A percentile compares a stretch with the other conserved stretches of the same genome.
phyloP scores from a whole-genome alignment of 2,113 vertebrate species.

The Hemichromis elongatus region DNA sequence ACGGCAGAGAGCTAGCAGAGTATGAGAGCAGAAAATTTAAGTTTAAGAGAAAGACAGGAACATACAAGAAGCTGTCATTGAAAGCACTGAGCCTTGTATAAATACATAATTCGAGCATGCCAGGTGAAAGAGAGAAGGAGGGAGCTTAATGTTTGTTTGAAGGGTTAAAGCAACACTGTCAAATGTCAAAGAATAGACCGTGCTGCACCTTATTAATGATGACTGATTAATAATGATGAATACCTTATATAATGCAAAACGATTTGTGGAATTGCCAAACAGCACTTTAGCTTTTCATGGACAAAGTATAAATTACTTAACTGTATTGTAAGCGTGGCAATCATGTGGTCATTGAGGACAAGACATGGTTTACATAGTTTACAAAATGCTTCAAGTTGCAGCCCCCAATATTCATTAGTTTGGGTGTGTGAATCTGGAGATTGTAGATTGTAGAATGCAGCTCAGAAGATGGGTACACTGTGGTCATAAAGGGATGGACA shows the following conservation, averaged over 20 bases:
- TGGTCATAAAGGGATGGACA: too few species aligned
- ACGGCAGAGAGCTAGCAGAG: slow-evolving; percentile 5
- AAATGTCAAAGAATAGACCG: background rate
- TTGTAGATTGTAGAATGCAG: background rate
- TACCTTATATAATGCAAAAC: background rate
- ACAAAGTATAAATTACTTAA: background rate
- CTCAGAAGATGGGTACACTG: too few species aligned
- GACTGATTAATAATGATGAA: background rate
- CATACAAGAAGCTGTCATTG: background rate
- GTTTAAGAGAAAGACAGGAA: background rate
- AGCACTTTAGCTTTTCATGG: too few species aligned
- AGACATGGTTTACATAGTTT: background rate
- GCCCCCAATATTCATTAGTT: background rate
- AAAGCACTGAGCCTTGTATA: background rate
- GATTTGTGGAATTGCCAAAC: too few species aligned
- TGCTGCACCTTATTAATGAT: background rate
- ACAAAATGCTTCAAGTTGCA: background rate
- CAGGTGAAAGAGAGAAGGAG: background rate
- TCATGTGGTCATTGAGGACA: background rate
- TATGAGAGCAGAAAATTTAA: background rate
- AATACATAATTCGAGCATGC: background rate
- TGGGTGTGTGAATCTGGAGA: background rate
- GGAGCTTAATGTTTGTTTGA: background rate
- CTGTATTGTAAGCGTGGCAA: background rate
- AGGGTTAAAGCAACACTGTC: background rate